These are phyloP conservation scores for Ditula angustiorana DNA, from an alignment of 2,888 invertebrate species.

Conservation along the genomic window DNA sequence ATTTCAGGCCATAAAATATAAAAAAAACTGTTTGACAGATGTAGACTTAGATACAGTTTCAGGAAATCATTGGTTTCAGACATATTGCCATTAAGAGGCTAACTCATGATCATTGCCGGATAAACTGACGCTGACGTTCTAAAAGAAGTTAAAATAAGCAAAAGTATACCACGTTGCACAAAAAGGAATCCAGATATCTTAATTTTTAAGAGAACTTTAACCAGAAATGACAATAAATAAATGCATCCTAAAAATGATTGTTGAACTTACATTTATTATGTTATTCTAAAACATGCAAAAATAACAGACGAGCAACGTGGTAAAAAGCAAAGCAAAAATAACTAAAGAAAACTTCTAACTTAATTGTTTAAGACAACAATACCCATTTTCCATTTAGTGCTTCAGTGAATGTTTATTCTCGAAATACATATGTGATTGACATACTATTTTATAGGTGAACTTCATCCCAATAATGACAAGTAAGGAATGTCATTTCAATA, in stretches of 20 bases:
- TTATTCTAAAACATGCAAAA: conserved; percentile 4
- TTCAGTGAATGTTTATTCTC: conserved; percentile 14
- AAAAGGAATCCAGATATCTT: neutral
- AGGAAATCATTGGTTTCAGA: too few species aligned
- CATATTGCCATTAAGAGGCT: neutral
- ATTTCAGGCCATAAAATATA: too few species aligned
- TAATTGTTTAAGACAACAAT: conserved; percentile 25
- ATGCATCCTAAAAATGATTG: too few species aligned
- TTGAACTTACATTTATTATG: conserved; percentile 13
- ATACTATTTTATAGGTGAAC: conserved; percentile 74
- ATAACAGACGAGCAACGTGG: conserved; percentile 24
- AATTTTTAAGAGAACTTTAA: too few species aligned
- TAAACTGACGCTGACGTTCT: conserved; percentile 26
- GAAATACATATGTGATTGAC: conserved; percentile 46
- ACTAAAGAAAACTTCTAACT: conserved; percentile 22
- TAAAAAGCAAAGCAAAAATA: conserved; percentile 21
- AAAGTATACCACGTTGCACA: conserved; percentile 30
- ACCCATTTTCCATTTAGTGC: conserved; percentile 21
- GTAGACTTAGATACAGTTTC: too few species aligned
- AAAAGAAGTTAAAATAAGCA: conserved; percentile 16
- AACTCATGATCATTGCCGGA: neutral
- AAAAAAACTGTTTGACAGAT: too few species aligned
- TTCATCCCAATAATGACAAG: conserved; percentile 50
- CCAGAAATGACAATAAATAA: too few species aligned
- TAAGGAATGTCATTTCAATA: conserved; percentile 49